Evolutionary conservation across 2,113 vertebrate species (phyloP), one percentile per base, ranked within the genome.

Genomic region (Syngnathus scovelli): DNA sequence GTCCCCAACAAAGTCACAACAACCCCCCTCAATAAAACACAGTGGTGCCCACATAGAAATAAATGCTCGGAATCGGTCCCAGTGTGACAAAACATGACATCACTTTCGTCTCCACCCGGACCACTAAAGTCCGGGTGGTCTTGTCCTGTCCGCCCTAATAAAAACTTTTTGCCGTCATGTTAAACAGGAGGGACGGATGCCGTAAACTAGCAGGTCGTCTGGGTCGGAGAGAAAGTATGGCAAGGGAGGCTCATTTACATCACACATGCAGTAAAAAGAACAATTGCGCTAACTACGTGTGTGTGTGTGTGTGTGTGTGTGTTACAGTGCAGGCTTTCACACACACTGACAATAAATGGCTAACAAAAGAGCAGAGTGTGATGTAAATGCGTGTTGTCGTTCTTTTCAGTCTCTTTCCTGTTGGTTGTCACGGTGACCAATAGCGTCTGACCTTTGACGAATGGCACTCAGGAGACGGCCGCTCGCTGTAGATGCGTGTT

Each of bases 71-170:
- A 61, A 41, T 43, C 18, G 11, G 18, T 61, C 55, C 23, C 5
- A 3, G 18, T 13, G 11, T 38, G 38, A 41, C 21, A 44, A 21
- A 27, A 41, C n/a, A 7, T 23, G 21, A 15, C 61, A 44, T 44
- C 41, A 16, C 38, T 11, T 41, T 23, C 3, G 37, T n/a, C 13
- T 41, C 21, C 59, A 16, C 48, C 43, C 8, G 43, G n/a, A 3
- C 44, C 66, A 54, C 69, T 49, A 43, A 12, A 38, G 63, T 33
- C n/a, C 71, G 85, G 85, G 87, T 87, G 85, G 87, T 87, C 87
- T 60, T 5, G 55, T 44, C 39, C 5, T 33, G n/a, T 41, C 41
- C 41, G n/a, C 21, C 12, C 5, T 44, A 1, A 44, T 73, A 67
- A 48, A 19, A 72, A 69, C 70, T 46, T 16, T 71, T 23, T 60